Base-by-base conservation (phyloP, 2,797 vertebrate genomes). In the Caiman crocodilus region DNA sequence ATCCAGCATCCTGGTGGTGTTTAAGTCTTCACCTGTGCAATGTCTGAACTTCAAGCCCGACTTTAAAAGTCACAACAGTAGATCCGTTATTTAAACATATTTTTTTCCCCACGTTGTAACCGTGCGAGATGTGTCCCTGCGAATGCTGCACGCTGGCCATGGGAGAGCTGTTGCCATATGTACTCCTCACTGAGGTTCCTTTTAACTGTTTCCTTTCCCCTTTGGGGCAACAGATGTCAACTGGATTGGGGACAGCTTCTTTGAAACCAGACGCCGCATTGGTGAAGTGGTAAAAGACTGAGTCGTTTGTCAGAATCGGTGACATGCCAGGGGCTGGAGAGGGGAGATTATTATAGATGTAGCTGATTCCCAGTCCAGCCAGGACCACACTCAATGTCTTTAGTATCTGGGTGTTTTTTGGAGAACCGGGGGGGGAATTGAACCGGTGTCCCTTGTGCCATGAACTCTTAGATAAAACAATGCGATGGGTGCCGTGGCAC, bases 361-460 rank as follows among this genome's bases (percentile, higher is more conserved):
- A 85, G 84, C 0, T 3, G 58, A 71, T 88, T 63, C 28, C 0
- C 60, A 17, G 4, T 42, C 5, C 42, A 35, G 32, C 5, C n/a
- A 83, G 77, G 61, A 60, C 20, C 67, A 78, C 42, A 10, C 42
- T 10, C 42, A 50, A 50, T 50, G 9, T 10, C 42, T 50, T 50
- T 50, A 50, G 3, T 50, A 50, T 50, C 42, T 50, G 42, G 42
- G 42, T 50, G 42, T 50, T 50, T 50, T 50, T 10, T 50, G 42
- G 42, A 71, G 32, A 71, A 42, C 32, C 15, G 67, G 32, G 4
- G 23, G 21, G 25, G 28, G 11, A 28, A 35, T 73, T 88, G 87
- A 88, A 91, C 78, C 58, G 87, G 50, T 61, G 4, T 79, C 80
- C 94, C 86, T 93, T 91, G 76, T 76, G 93, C 81, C 32, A 85